phyloP scores from a whole-genome alignment of 2,113 vertebrate species.

The Asarcornis scutulata region DNA sequence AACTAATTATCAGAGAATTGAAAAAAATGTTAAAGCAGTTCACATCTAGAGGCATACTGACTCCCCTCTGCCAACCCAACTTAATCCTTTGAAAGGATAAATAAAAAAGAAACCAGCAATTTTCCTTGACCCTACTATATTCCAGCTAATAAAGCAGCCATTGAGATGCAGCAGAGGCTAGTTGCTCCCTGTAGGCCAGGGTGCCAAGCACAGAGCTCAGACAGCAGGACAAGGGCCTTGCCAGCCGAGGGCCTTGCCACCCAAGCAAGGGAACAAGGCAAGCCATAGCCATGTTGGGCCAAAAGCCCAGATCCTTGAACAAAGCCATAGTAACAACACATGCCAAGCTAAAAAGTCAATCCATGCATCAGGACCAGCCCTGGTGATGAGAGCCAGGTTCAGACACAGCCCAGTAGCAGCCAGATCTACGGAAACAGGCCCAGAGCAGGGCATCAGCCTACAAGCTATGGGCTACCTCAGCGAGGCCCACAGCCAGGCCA shows the following conservation, averaged over 20 bases:
- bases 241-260: not conserved
- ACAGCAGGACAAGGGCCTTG: not conserved
- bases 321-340: not conserved
- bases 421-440: too few relatives aligned
- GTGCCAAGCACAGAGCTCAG: not conserved
- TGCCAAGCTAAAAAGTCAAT: not conserved
- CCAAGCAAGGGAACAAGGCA: not conserved
- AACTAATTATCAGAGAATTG: not conserved
- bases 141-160: not conserved
- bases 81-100: not conserved
- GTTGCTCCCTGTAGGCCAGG: not conserved
- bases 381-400: too few relatives aligned
- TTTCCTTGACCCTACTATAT: not conserved
- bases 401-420: not conserved
- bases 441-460: fast-evolving
- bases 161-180: not conserved
- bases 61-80: not conserved
- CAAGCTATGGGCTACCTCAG: fast-evolving
- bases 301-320: not conserved
- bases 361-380: not conserved
- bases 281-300: not conserved
- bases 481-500: fast-evolving
- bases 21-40: not conserved
- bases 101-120: not conserved
- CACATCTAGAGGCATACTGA: not conserved